Percentiles rank a stretch among this genome's conserved stretches.
These are phyloP conservation scores for Lucinisca nassula DNA, from an alignment of 2,888 invertebrate species.

Conservation along the genomic window DNA sequence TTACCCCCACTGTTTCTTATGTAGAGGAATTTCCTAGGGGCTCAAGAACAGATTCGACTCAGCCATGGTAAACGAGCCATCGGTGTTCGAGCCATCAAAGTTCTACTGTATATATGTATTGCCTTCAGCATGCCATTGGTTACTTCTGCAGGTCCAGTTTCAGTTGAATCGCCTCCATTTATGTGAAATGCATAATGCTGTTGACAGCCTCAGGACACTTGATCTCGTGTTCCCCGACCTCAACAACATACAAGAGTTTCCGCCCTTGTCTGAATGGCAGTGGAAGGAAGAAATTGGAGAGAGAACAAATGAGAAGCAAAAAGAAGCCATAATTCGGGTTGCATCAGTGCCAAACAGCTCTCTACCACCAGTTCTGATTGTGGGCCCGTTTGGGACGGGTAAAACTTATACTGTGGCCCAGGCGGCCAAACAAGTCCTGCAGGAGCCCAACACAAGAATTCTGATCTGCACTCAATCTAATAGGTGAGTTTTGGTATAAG, in stretches of 20 bases:
- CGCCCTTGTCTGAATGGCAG: conserved; percentile 68
- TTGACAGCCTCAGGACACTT: conserved; percentile 93
- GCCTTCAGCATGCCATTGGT: too few species aligned
- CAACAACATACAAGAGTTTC: conserved; percentile 85
- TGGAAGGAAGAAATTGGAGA: conserved; percentile 91
- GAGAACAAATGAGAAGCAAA: conserved; percentile 93
- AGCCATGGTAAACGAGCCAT: too few species aligned
- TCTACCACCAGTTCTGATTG: conserved; percentile 85
- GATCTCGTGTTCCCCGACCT: conserved; percentile 93
- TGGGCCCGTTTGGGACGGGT: conserved; percentile 94
- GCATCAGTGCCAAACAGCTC: conserved; percentile 86
- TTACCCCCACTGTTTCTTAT: too few species aligned
- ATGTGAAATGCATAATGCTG: conserved; percentile 95
- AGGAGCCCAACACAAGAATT: conserved; percentile 91
- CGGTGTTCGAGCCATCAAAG: too few species aligned
- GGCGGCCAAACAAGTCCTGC: conserved; percentile 92
- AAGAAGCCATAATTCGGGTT: conserved; percentile 93
- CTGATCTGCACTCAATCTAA: conserved; percentile 96
- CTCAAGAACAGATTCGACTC: too few species aligned
- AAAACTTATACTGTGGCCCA: conserved; percentile 94
- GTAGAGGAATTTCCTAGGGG: too few species aligned
- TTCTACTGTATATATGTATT: too few species aligned
- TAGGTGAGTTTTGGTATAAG: conserved; percentile 88
- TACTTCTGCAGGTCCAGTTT: conserved; percentile 90
- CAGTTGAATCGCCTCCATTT: conserved; percentile 94